Conservation (phyloP, 2,797 vertebrate species). For the Rhinatrema bivittatum region DNA sequence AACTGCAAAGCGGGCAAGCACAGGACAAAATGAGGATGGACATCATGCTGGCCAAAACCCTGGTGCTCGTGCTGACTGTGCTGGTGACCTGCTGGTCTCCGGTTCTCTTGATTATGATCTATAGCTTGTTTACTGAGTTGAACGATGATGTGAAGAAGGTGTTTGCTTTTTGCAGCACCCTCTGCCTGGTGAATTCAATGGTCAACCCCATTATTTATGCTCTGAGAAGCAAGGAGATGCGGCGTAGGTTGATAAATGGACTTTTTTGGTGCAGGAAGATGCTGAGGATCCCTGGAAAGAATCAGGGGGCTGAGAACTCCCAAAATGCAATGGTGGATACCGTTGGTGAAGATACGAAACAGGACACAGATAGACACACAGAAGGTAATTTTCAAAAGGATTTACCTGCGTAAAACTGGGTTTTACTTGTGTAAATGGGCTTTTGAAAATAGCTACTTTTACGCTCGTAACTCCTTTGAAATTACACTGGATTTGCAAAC, state of each 20-base stretch:
- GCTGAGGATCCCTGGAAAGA: conserved; percentile 10
- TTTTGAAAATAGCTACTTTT: no score
- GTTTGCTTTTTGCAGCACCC: conserved; percentile 85
- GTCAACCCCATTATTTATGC: conserved; percentile 84
- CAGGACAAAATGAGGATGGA: conserved; percentile 74
- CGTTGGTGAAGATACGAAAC: fast-evolving
- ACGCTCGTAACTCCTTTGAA: no score
- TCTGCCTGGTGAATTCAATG: conserved; percentile 83
- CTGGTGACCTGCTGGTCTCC: conserved; percentile 81
- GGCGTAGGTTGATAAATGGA: conserved; percentile 43
- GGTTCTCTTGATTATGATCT: conserved; percentile 67
- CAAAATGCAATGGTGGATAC: conserved; percentile 13
- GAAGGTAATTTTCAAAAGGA: no score
- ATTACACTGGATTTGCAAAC: no score
- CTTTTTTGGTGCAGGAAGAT: conserved; percentile 17
- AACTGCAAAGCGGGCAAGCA: conserved; percentile 27
- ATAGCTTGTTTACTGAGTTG: conserved; percentile 55
- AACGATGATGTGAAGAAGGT: conserved; percentile 48
- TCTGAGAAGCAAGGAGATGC: conserved; percentile 73
- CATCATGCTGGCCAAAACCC: conserved; percentile 76
- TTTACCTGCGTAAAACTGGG: no score
- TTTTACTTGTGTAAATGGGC: no score
- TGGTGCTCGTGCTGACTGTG: conserved; percentile 74
- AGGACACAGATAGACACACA: neutral
- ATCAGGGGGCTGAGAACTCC: conserved; percentile 27